Base-by-base conservation (phyloP, 1,140 invertebrate species). In the Hyles euphorbiae region DNA sequence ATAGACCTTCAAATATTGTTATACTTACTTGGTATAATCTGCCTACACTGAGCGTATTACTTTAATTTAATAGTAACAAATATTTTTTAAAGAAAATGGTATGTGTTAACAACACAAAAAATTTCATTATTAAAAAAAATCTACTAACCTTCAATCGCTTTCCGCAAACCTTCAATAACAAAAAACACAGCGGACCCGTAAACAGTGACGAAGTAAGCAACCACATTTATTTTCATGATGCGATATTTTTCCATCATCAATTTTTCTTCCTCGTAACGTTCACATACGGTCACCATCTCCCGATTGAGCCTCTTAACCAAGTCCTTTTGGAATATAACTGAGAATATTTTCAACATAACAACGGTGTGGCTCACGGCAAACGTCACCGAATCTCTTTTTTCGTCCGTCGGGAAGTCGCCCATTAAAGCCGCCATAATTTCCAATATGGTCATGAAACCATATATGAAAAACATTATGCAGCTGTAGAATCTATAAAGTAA, bases 301-400 rank as follows among this genome's bases (percentile, higher is more conserved):
- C 56, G 58, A 60, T 81, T 77, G 47, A 85, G 59, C 12, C 61
- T 65, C 60, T 71, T 79, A 49, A 88, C 67, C 7, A 72, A 50
- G 8, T 69, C 56, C 53, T 84, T 86, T 44, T 83, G 80, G 4
- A 50, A 52, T 46, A 80, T 72, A 45, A 86, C 68, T 8, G 72
- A 82, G 6, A 76, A 75, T 61, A 86, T 77, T 65, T 88, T 86
- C 32, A 81, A 70, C 69, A 86, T 74, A 34, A 86, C 76, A 34
- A 86, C 74, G 3, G 76, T 75, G 47, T 88, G 85, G 63, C 80
- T 81, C 22, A 80, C 74, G 2, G 80, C 78, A 45, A 84, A 81
- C 6, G 80, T 76, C 5, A 83, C 63, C 0, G 74, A 75, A 54
- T 87, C 83, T 33, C 76, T 68, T 68, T 75, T 77, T 56, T 87